phyloP scores from a whole-genome alignment of 23 tunicate genomes.

The Trididemnum nubilum region DNA sequence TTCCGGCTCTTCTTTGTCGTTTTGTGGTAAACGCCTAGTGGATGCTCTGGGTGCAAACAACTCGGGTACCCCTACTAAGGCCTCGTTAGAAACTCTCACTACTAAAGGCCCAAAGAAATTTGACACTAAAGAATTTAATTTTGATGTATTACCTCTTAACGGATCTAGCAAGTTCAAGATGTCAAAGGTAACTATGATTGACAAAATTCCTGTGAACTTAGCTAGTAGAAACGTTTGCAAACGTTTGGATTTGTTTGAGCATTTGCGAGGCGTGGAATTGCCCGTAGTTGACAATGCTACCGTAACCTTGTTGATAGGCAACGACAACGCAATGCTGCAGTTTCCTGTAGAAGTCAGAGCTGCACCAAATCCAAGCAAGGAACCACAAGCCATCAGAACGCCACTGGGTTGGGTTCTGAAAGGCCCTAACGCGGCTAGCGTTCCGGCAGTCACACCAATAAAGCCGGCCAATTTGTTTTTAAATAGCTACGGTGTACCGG shows the following conservation, averaged over 20 bases:
- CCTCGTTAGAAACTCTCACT: neutral
- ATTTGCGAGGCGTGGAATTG: constrained; percentile 4
- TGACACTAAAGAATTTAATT: neutral
- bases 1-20: neutral
- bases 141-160: neutral
- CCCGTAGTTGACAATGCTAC: constrained; percentile 23
- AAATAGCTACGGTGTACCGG: neutral
- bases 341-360: constrained; percentile 9
- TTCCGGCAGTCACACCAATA: neutral
- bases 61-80: neutral
- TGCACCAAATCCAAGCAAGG: neutral
- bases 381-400: constrained; percentile 15
- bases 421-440: neutral
- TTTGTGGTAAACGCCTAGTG: neutral
- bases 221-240: no score
- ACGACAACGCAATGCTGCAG: neutral
- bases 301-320: constrained; percentile 32
- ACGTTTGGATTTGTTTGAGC: no score
- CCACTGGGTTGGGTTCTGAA: constrained; percentile 23
- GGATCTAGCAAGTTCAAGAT: neutral
- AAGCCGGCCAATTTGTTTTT: neutral
- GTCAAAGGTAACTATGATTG: no score
- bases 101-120: neutral
- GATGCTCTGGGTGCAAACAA: neutral
- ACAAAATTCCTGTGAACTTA: no score